phyloP scores from a whole-genome alignment of 2,797 vertebrate species.

The Calcarius lapponicus region DNA sequence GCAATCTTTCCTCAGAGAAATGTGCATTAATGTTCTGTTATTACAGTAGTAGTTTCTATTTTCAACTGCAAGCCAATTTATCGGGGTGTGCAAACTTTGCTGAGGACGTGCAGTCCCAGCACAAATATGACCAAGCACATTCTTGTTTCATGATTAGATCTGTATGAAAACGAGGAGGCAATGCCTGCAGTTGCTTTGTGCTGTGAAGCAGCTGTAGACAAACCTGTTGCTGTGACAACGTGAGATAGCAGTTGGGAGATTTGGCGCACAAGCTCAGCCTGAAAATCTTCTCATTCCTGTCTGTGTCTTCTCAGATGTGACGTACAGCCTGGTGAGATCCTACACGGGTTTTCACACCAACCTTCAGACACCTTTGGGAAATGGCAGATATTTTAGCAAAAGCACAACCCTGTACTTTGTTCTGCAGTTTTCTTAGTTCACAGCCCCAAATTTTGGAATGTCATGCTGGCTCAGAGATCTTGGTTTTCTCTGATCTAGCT shows the following conservation, averaged over 20 bases:
- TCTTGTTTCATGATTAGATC: constrained; percentile 3
- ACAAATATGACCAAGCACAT: background rate
- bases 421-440: background rate
- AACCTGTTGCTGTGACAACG: background rate
- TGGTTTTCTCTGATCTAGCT: background rate
- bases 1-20: constrained; percentile 19
- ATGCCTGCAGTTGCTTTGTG: background rate
- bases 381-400: background rate
- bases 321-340: background rate
- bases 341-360: fast-evolving
- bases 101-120: background rate
- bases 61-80: constrained; percentile 29
- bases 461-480: background rate
- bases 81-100: constrained; percentile 26
- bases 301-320: background rate
- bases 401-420: background rate
- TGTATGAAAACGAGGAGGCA: background rate
- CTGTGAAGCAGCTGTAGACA: background rate
- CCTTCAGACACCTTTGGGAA: background rate
- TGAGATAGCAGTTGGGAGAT: background rate
- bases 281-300: background rate
- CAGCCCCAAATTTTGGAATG: background rate
- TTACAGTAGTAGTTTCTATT: constrained; percentile 21
- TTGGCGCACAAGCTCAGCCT: background rate
- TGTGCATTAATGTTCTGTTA: background rate